phyloP scores from a whole-genome alignment of 2,797 vertebrate species.

The Anguilla megastoma region DNA sequence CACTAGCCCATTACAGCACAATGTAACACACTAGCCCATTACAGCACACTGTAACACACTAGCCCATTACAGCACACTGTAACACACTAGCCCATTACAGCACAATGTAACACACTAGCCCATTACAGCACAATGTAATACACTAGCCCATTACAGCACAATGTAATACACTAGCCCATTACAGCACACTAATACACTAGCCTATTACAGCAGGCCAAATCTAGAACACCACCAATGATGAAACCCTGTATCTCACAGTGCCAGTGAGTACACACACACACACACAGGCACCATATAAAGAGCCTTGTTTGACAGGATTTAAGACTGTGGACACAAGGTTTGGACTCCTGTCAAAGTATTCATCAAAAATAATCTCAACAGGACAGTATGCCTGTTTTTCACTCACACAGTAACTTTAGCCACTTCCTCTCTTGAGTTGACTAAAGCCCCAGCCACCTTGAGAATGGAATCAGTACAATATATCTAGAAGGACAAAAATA shows the following conservation, averaged over 20 bases:
- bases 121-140: too few relatives aligned
- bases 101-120: too few relatives aligned
- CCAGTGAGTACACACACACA: too few relatives aligned
- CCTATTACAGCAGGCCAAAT: slow-evolving; percentile 44
- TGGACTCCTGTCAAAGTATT: not conserved
- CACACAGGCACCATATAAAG: not conserved
- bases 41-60: too few relatives aligned
- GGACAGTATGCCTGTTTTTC: not conserved
- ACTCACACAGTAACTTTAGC: not conserved
- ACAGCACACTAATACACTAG: slow-evolving; percentile 28
- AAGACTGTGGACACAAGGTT: not conserved
- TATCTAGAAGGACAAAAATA: not conserved
- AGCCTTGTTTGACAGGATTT: not conserved
- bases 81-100: too few relatives aligned
- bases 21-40: too few relatives aligned
- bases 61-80: too few relatives aligned
- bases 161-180: too few relatives aligned
- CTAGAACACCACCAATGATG: not conserved
- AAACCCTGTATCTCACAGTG: not conserved
- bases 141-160: too few relatives aligned
- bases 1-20: too few relatives aligned
- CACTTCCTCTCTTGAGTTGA: not conserved
- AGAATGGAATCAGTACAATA: not conserved
- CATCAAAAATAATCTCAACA: not conserved
- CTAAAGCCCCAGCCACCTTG: not conserved